Evolutionary conservation across 2,888 invertebrate genomes (phyloP).

Genomic region (Tiliacea aurago): DNA sequence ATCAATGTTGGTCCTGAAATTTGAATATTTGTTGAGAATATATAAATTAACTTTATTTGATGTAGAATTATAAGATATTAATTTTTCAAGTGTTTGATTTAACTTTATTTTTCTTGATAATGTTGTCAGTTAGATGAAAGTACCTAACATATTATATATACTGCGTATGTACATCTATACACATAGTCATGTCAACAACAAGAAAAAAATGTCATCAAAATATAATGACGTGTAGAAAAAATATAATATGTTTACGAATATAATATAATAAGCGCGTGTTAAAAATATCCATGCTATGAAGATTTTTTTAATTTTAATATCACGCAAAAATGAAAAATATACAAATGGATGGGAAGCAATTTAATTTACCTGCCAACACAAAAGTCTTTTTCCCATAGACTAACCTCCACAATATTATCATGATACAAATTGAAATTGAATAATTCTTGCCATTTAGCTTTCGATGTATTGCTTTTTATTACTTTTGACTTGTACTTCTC

Average conservation of each 20-base stretch:
- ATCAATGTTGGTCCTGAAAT: slow-evolving; percentile 92
- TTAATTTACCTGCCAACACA: slow-evolving; percentile 89
- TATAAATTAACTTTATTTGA: not conserved
- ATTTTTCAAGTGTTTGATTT: not conserved
- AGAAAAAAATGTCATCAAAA: not conserved
- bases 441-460: slow-evolving; percentile 97
- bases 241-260: too few species aligned
- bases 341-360: slow-evolving; percentile 13
- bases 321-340: not conserved
- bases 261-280: not conserved
- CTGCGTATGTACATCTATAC: not conserved
- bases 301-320: not conserved
- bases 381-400: slow-evolving; percentile 95
- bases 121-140: not conserved
- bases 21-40: slow-evolving; percentile 1
- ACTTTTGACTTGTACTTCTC: slow-evolving; percentile 98
- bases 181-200: not conserved
- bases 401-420: slow-evolving; percentile 96
- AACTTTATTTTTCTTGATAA: not conserved
- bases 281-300: not conserved
- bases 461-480: slow-evolving; percentile 89
- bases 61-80: not conserved
- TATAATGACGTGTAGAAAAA: too few species aligned
- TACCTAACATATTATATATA: not conserved
- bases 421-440: slow-evolving; percentile 98